Base-by-base conservation (phyloP, 2,888 invertebrate species). In the Latrodectus hesperus region DNA sequence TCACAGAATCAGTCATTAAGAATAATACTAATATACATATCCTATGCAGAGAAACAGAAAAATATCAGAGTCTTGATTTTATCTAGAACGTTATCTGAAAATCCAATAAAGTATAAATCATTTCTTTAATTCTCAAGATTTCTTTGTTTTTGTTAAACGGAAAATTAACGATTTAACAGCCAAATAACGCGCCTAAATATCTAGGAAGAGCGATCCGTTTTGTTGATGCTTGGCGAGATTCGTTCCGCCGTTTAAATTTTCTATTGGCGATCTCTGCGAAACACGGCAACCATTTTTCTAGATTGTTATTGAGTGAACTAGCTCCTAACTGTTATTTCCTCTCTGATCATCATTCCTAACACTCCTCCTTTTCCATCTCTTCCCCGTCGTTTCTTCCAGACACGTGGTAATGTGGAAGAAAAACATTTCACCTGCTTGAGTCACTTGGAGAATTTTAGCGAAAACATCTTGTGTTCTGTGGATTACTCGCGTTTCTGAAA, bases 281-380 rank as follows among this genome's bases (percentile, higher is more conserved):
- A 8, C 26, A 16, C n/a, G 53, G 83, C 76, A 83, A 83, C 83
- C 83, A 64, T 26, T n/a, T 12, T 71, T 38, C 65, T 6, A 38
- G 49, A 83, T 76, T 76, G 76, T 76, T 71, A 70, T 75, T 64
- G 75, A 83, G 64, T 83, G 71, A 77, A 71, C 76, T 55, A 71
- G 64, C 26, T 55, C 14, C 60, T 65, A 83, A 83, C 83, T 76
- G 64, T 76, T 83, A 83, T 83, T 83, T 71, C 71, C 17, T 9
- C 76, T 22, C 52, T 17, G 76, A 60, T 17, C 60, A 52, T 60
- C 83, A 71, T 70, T 71, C 17, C n/a, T 9, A 55, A 9, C 76
- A 38, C 76, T 22, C 22, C 70, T 49, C 22, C 17, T n/a, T 65
- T 51, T 14, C 53, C 16, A 49, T 70, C 73, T 9, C 72, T 55